Base-by-base conservation (phyloP, 2,888 invertebrate genomes). In the Glomeris marginata region DNA sequence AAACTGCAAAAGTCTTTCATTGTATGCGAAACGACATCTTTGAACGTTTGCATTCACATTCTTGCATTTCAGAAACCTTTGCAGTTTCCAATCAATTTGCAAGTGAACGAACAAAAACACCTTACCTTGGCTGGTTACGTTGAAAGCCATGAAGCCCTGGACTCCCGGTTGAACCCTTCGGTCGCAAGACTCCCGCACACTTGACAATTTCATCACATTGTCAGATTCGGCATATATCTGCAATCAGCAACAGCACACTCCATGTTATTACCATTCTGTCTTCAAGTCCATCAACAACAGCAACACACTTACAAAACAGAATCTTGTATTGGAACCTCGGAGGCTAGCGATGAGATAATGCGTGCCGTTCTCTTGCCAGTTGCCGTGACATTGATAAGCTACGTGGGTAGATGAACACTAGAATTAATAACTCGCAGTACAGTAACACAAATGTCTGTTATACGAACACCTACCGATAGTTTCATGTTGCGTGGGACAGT, bases 321-420 rank as follows among this genome's bases (percentile, higher is more conserved):
- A 53, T 38, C 41, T 50, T 13, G 43, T 35, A 20, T 47, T 53
- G 34, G 52, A 44, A 33, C 52, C 52, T 44, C 44, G 42, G 21
- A 43, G 50, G 35, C 50, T 53, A 11, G 82, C 80, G 66, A 88
- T 85, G 59, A 88, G 79, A 69, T 81, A 88, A 64, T 83, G 81
- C 50, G 84, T 84, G 56, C 82, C 84, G 64, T 81, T 81, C 67
- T 88, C 87, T 62, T 81, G 78, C 88, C 88, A 88, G 43, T 82
- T 78, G 47, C 87, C 88, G 66, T 87, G 86, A 67, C 88, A 88
- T 38, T 84, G 83, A 72, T 87, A 88, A 52, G 84, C 87, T 86
- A 70, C 13, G 6, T 16, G 20, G 21, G 13, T n/a, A 42, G 5
- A 42, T 20, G n/a, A 21, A 16, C 5, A 38, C 5, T 38, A 38